Evolutionary conservation across 2,797 vertebrate genomes (phyloP), one percentile per base, ranked within the genome.

Genomic region (Crenuchus spilurus): DNA sequence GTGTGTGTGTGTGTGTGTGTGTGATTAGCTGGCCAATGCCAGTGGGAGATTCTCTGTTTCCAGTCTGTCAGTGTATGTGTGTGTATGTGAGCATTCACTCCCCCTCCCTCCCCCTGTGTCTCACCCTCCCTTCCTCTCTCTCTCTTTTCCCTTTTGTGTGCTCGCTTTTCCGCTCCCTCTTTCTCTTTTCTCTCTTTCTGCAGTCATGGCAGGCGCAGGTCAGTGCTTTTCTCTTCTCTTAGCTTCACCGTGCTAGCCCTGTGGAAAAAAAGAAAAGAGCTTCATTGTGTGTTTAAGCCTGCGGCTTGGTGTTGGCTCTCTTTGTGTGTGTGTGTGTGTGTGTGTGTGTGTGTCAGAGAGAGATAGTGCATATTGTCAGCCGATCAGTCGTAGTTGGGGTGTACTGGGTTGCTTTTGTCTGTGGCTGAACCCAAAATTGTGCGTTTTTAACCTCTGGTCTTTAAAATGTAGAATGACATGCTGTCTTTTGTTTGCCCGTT

Each of bases 161-260:
- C 86, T 87, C 84, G 90, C 89, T 88, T 87, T 91, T 88, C 91
- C 92, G 88, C 90, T 91, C 85, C 87, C 81, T 91, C 84, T 92
- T 86, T 92, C 86, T 87, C 85, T 87, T 86, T 86, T 90, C 86
- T 91, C 84, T 92, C 87, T 84, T 87, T 89, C 87, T 87, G 86
- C 90, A 92, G 88, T 90, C 90, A 93, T 94, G 92, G 91, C 91
- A 91, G 83, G 84, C 86, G 83, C 92, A 94, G 93, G 92, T 93
- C 90, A 91, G 93, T 94, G 90, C 14, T 16, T 77, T 48, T 77
- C 64, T 77, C 16, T 44, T 37, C 46, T 76, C 14, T 52, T 39
- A 41, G 62, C 18, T 22, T 33, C 30, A 42, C 6, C 16, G 2
- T 9, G 24, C n/a, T n/a, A n/a, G n/a, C n/a, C n/a, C n/a, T n/a